Evolutionary conservation across 2,888 invertebrate genomes (phyloP).

Genomic region (Ernsta delagoae): DNA sequence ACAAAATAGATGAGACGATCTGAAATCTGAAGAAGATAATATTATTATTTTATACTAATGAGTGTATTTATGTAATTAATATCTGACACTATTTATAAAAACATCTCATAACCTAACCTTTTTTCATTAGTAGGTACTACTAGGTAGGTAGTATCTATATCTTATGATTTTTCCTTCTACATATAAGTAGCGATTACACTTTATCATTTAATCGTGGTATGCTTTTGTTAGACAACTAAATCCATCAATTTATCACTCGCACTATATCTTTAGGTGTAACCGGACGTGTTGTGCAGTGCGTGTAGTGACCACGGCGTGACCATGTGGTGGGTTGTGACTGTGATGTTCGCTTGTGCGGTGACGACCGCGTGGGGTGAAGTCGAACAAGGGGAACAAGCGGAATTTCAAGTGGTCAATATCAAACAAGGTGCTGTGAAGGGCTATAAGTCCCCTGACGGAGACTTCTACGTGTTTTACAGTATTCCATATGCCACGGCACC

Average conservation of each 20-base stretch:
- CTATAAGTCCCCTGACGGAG: constrained; percentile 44
- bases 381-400: constrained; percentile 32
- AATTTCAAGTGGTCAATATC: constrained; percentile 41
- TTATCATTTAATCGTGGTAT: constrained; percentile 18
- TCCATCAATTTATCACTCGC: not conserved
- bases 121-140: no score
- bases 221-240: not conserved
- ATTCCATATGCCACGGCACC: constrained; percentile 56
- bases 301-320: not conserved
- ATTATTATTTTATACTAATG: no score
- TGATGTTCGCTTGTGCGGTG: constrained; percentile 11
- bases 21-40: no score
- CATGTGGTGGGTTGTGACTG: constrained; percentile 13
- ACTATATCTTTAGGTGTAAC: not conserved
- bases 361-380: constrained; percentile 26
- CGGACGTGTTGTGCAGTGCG: not conserved
- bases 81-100: no score
- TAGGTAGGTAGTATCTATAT: no score
- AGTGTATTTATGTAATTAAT: no score
- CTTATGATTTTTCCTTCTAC: no score
- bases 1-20: no score
- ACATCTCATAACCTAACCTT: no score
- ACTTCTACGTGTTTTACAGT: constrained; percentile 45
- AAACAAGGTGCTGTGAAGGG: constrained; percentile 51
- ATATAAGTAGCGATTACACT: no score